A percentile compares a stretch with the other conserved stretches of the same genome.
phyloP scores from a whole-genome alignment of 2,888 invertebrate genomes.

The Diaprepes abbreviatus region DNA sequence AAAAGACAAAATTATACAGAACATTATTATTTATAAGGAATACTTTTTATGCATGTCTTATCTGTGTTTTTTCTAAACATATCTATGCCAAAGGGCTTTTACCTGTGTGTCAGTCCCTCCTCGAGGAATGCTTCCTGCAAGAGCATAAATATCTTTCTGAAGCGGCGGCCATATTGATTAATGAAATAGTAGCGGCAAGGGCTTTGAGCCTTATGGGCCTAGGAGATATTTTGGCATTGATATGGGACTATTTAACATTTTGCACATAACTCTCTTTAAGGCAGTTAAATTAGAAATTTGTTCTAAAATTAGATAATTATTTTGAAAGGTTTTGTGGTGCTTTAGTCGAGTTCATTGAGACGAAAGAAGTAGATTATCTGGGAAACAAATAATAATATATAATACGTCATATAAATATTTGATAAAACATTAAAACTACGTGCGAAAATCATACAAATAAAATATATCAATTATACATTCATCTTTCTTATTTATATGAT shows the following conservation, averaged over 20 bases:
- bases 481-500: no score
- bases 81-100: conserved; percentile 44
- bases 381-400: no score
- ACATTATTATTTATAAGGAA: conserved; percentile 39
- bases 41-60: conserved; percentile 44
- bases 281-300: conserved; percentile 29
- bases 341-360: no score
- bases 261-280: conserved; percentile 31
- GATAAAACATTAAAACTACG: no score
- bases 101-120: conserved; percentile 47
- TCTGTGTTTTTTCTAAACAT: conserved; percentile 41
- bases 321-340: no score
- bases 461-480: no score
- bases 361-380: no score
- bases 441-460: no score
- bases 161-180: conserved; percentile 47
- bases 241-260: conserved; percentile 48
- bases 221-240: conserved; percentile 47
- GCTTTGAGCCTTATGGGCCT: conserved; percentile 44
- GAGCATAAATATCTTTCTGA: conserved; percentile 48
- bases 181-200: conserved; percentile 46
- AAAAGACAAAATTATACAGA: conserved; percentile 31
- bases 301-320: background rate
- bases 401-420: no score
- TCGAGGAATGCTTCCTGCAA: conserved; percentile 44